phyloP scores from a whole-genome alignment of 2,888 invertebrate species.

The Yponomeuta cagnagella region DNA sequence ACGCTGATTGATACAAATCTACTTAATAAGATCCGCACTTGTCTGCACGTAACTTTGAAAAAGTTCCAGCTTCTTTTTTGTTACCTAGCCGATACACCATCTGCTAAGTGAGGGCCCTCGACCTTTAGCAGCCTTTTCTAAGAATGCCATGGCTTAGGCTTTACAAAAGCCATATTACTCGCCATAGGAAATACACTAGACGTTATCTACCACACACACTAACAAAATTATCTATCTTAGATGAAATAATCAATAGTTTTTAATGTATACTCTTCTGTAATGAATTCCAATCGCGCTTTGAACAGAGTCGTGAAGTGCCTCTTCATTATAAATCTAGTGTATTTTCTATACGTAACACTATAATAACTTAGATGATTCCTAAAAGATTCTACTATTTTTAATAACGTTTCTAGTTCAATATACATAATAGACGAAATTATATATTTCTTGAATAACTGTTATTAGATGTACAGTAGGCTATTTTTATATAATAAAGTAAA shows the following conservation, averaged over 20 bases:
- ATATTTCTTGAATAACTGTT: constrained; percentile 70
- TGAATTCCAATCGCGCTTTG: not conserved
- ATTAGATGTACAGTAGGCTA: constrained; percentile 72
- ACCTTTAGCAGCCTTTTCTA: constrained; percentile 47
- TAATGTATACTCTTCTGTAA: not conserved
- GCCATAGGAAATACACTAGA: constrained; percentile 13
- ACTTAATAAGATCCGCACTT: too few relatives aligned
- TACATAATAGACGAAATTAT: constrained; percentile 55
- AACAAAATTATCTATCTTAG: not conserved
- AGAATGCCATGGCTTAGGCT: constrained; percentile 37
- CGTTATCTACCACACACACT: not conserved
- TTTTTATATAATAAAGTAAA: constrained; percentile 58
- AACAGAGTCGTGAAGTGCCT: constrained; percentile 14
- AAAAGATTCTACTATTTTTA: constrained; percentile 69
- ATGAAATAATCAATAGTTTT: not conserved
- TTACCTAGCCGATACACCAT: too few relatives aligned
- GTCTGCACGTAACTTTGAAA: too few relatives aligned
- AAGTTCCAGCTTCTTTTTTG: too few relatives aligned
- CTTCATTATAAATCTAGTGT: constrained; percentile 5
- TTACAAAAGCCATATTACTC: constrained; percentile 8
- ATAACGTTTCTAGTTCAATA: constrained; percentile 62
- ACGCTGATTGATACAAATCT: too few relatives aligned
- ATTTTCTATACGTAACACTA: constrained; percentile 8
- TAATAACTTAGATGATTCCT: constrained; percentile 48
- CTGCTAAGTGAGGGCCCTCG: not conserved